phyloP scores from a whole-genome alignment of 2,113 vertebrate genomes.

The Steatornis caripensis region DNA sequence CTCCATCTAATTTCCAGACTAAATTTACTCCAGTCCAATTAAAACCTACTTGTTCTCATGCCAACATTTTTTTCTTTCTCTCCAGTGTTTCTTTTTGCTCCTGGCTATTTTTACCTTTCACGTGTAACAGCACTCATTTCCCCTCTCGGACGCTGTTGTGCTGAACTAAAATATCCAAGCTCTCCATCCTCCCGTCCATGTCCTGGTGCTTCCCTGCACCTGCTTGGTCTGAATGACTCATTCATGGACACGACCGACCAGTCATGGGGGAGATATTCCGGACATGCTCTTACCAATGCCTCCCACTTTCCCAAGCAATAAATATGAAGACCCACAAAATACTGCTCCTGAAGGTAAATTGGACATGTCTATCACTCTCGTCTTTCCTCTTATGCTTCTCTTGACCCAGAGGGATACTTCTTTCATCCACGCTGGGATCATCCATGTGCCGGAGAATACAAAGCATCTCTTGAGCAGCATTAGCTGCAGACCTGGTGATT shows the following conservation, averaged over 20 bases:
- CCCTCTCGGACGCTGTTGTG: not conserved
- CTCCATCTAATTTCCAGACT: slow-evolving; percentile 42
- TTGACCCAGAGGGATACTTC: not conserved
- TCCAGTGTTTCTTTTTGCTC: slow-evolving; percentile 12
- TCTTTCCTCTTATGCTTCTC: not conserved
- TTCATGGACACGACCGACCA: not conserved
- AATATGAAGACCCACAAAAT: not conserved
- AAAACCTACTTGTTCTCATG: slow-evolving; percentile 26
- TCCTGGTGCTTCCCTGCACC: not conserved
- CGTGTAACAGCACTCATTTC: not conserved
- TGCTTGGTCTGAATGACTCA: not conserved
- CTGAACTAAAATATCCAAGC: not conserved
- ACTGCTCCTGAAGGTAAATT: not conserved
- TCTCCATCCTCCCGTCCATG: not conserved
- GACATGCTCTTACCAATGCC: fast-evolving
- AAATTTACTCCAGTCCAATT: slow-evolving; percentile 41
- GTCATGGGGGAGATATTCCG: not conserved
- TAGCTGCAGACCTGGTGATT: not conserved
- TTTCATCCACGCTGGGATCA: not conserved
- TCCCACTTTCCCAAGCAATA: not conserved
- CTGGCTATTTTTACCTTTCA: slow-evolving; percentile 13
- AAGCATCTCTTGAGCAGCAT: not conserved
- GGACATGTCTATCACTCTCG: not conserved
- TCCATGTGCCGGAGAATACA: not conserved
- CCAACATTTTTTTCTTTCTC: not conserved